Evolutionary conservation across 2,888 invertebrate species (phyloP), one percentile per base, ranked within the genome.

Genomic region (Mythimna pallens): DNA sequence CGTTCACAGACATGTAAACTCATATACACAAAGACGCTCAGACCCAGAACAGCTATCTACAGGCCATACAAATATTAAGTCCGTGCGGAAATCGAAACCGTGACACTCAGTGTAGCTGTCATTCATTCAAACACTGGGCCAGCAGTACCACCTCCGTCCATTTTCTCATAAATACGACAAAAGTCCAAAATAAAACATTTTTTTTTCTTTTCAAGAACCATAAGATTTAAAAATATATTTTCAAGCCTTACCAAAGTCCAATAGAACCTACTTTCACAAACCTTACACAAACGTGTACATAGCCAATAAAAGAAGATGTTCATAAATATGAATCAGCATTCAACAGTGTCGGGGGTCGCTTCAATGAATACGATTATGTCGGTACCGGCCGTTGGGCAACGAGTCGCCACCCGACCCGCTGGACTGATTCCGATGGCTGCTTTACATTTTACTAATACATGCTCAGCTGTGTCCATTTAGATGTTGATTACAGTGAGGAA

Each of bases 271-370:
- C 43, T 61, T 65, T 54, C 34, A 34, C 2, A 73, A 14, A 65
- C 50, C 61, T 52, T 40, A 70, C 58, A 43, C 25, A 63, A 73
- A 54, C 54, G 8, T 58, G 57, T 20, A 63, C 61, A 59, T 25
- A 52, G 22, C 36, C 71, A 83, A 80, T 83, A 81, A 77, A 81
- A 78, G 76, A 82, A 78, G 73, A 86, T 78, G 74, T 84, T 73
- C 76, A 86, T 85, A 78, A 74, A 86, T 85, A 85, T 85, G 66
- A 62, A 86, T 80, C 68, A 69, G 72, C 67, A 70, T 83, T 80
- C 75, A 80, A 68, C 74, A 58, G 73, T 72, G 73, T 78, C 74
- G 71, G 36, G 70, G 87, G 87, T 87, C 86, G 78, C 52, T 76
- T 80, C 77, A 67, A 87, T 87, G 84, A 84, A 87, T 87, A 75